Conservation (phyloP, 2,888 invertebrate genomes). For the Drosophila meridionalis region DNA sequence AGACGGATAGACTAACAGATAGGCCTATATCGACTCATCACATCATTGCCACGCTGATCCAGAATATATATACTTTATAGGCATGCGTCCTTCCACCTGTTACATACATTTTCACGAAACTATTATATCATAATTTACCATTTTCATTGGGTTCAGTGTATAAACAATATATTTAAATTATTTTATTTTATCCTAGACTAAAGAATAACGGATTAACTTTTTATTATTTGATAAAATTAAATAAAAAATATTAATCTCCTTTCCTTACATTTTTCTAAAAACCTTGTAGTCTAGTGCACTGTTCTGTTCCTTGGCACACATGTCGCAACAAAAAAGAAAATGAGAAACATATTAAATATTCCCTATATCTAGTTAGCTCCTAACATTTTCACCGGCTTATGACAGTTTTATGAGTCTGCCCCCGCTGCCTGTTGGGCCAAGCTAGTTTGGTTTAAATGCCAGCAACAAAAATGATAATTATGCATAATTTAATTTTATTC, state of each 20-base stretch:
- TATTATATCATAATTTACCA: too few species aligned
- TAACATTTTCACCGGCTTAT: constrained; percentile 62
- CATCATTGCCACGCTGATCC: too few species aligned
- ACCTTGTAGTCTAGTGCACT: constrained; percentile 37
- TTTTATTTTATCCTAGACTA: too few species aligned
- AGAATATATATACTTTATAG: too few species aligned
- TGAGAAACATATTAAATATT: constrained; percentile 41
- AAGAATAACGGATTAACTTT: neutral
- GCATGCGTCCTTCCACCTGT: too few species aligned
- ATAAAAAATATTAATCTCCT: neutral
- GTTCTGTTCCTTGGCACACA: constrained; percentile 42
- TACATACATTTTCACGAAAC: too few species aligned
- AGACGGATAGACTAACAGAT: too few species aligned
- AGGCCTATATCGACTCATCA: too few species aligned
- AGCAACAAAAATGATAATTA: constrained; percentile 67
- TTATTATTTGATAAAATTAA: neutral
- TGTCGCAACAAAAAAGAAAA: constrained; percentile 33
- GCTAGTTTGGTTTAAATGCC: constrained; percentile 67
- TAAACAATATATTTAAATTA: too few species aligned
- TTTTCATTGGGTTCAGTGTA: too few species aligned
- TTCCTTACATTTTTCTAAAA: too few species aligned
- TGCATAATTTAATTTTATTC: constrained; percentile 76
- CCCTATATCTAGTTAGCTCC: constrained; percentile 36
- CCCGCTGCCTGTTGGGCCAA: constrained; percentile 8
- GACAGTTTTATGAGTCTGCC: constrained; percentile 63